phyloP scores from a whole-genome alignment of 1,140 invertebrate genomes.

The Ips nitidus region DNA sequence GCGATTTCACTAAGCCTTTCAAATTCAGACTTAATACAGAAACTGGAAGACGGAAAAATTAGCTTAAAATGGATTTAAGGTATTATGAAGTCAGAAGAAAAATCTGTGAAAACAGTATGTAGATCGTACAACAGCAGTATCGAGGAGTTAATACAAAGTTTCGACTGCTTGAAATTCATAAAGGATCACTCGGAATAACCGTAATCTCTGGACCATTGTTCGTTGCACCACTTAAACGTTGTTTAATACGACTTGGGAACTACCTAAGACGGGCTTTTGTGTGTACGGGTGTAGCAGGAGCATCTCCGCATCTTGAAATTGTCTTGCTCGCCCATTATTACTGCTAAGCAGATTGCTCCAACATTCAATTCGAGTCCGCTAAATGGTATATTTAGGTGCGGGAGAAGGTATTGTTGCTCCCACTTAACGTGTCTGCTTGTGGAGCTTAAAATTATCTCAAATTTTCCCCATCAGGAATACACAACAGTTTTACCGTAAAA shows the following conservation, averaged over 20 bases:
- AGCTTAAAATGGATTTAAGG: no score
- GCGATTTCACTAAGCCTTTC: constrained; percentile 4
- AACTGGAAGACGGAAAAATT: no score
- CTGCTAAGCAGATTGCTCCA: not conserved
- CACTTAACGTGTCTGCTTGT: no score
- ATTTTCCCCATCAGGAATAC: no score
- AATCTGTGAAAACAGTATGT: no score
- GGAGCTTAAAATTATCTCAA: no score
- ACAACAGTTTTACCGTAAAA: no score
- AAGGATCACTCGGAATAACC: constrained; percentile 9
- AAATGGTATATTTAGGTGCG: not conserved
- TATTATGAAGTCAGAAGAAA: no score
- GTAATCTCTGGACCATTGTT: constrained; percentile 21
- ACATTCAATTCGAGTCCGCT: not conserved
- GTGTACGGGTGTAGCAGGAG: constrained; percentile 2
- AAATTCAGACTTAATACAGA: not conserved
- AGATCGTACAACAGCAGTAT: no score
- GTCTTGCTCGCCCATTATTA: not conserved
- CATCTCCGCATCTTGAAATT: constrained; percentile 4
- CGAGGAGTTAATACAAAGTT: constrained; percentile 10
- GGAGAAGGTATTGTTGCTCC: no score
- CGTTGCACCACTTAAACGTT: constrained; percentile 16
- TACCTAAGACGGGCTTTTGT: constrained; percentile 19
- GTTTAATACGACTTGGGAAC: constrained; percentile 17
- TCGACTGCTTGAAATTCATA: constrained; percentile 9